Evolutionary conservation across 2,113 vertebrate genomes (phyloP).

Genomic region (Antechinus stuartii): DNA sequence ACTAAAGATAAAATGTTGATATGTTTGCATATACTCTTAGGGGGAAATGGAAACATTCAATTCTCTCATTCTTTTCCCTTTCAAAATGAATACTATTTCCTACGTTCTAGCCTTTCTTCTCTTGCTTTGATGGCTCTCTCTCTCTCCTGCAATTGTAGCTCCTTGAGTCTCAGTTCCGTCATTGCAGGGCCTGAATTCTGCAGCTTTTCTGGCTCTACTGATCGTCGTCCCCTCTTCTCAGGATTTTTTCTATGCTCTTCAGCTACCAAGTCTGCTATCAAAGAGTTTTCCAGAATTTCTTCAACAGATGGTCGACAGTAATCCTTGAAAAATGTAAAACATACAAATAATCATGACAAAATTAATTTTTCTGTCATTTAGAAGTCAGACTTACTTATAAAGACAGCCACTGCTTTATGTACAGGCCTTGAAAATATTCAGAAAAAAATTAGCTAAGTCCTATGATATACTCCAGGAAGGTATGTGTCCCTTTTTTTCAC

Average conservation of each 20-base stretch:
- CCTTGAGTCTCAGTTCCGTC: constrained; percentile 86
- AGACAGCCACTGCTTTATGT: constrained; percentile 6
- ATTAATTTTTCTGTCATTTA: not conserved
- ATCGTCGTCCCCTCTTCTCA: constrained; percentile 75
- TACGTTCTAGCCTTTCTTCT: constrained; percentile 93
- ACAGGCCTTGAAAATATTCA: not conserved
- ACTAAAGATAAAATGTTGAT: not conserved
- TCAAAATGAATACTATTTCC: constrained; percentile 71
- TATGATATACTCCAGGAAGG: not conserved
- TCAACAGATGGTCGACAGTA: constrained; percentile 97
- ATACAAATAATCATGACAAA: not conserved
- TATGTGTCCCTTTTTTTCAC: not conserved
- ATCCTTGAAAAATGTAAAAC: constrained; percentile 85
- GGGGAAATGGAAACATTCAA: not conserved
- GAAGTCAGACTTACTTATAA: not conserved
- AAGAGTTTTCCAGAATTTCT: constrained; percentile 91
- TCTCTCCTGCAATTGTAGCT: constrained; percentile 90
- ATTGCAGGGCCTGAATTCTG: constrained; percentile 72
- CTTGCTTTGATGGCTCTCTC: constrained; percentile 90
- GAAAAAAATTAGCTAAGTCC: not conserved
- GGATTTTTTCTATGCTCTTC: constrained; percentile 88
- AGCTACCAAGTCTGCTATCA: constrained; percentile 87
- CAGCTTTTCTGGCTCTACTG: constrained; percentile 75
- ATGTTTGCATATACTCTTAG: not conserved
- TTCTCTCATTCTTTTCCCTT: not conserved